phyloP scores from a whole-genome alignment of 2,888 invertebrate species.

The Anagyrus pseudococci region DNA sequence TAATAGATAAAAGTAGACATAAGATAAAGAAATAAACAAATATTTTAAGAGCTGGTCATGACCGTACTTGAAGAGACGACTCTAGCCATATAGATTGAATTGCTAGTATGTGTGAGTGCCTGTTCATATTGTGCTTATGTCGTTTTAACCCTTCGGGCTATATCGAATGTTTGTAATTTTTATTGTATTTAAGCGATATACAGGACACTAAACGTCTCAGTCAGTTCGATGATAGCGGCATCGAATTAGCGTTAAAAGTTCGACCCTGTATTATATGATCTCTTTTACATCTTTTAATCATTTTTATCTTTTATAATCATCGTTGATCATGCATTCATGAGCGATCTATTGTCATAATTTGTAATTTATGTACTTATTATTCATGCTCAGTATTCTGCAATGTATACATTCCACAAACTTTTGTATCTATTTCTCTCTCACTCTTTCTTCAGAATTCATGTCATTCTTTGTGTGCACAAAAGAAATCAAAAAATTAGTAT shows the following conservation, averaged over 20 bases:
- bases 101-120: constrained; percentile 60
- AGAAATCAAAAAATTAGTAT: constrained; percentile 48
- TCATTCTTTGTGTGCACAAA: constrained; percentile 53
- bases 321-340: constrained; percentile 46
- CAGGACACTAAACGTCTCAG: constrained; percentile 34
- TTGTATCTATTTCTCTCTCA: constrained; percentile 38
- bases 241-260: constrained; percentile 32
- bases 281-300: constrained; percentile 43
- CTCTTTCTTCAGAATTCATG: constrained; percentile 40
- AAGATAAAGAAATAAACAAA: constrained; percentile 38
- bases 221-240: constrained; percentile 32
- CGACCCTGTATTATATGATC: constrained; percentile 49
- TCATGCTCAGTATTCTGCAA: constrained; percentile 57
- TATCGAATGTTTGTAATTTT: constrained; percentile 33
- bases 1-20: constrained; percentile 33
- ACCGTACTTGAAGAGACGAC: constrained; percentile 53
- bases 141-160: constrained; percentile 23
- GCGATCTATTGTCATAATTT: constrained; percentile 36
- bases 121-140: constrained; percentile 51
- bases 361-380: constrained; percentile 51
- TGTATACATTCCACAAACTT: constrained; percentile 57
- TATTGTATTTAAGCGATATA: constrained; percentile 30
- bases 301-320: constrained; percentile 41
- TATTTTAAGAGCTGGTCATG: constrained; percentile 60
- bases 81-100: constrained; percentile 59